Evolutionary conservation across 2,113 vertebrate genomes (phyloP), one percentile per base, ranked within the genome.

Genomic region (Thamnaconus septentrionalis): DNA sequence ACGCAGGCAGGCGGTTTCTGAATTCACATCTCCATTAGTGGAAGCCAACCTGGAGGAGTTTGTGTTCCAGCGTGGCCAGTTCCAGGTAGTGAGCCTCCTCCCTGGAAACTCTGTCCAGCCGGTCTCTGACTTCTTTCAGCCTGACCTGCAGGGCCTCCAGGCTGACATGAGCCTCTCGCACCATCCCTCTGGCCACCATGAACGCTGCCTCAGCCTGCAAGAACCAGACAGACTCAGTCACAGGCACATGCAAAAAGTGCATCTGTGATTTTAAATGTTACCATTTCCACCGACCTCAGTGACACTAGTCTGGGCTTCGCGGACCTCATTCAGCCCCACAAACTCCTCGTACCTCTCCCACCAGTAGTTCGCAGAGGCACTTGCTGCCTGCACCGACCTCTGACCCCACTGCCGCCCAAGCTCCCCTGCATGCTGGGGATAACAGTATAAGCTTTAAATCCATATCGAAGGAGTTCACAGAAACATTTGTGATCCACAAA

Each of bases 291-390:
- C 93, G 87, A 98, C 96, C 95, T 98, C 93, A 0, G 94, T 93
- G 73, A 99, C 97, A 0, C 96, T 94, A 18, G 92, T 89, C 87
- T 98, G 96, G 54, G 96, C 97, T 12, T 91, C 89, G 49, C 93
- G 91, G 69, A 99, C 94, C 78, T 99, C 97, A 42, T 81, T 96
- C 41, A 99, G 89, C 39, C 96, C 97, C 0, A 98, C 95, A 85
- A 98, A 98, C 83, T 97, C 95, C 81, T 99, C 97, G 0, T 99
- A 99, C 81, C 83, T 92, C 68, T 86, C 90, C 96, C 96, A 98
- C 96, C 94, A 98, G 45, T 77, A 89, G 85, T 88, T 94, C 66
- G 91, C 84, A 0, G 90, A 87, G 56, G 91, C 79, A 5, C 89
- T 82, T 0, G 86, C 78, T 1, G 71, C 81, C 31, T 91, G 88